A percentile compares a stretch with the other conserved stretches of the same genome.
phyloP scores from a whole-genome alignment of 2,113 vertebrate genomes.

The Spea bombifrons region DNA sequence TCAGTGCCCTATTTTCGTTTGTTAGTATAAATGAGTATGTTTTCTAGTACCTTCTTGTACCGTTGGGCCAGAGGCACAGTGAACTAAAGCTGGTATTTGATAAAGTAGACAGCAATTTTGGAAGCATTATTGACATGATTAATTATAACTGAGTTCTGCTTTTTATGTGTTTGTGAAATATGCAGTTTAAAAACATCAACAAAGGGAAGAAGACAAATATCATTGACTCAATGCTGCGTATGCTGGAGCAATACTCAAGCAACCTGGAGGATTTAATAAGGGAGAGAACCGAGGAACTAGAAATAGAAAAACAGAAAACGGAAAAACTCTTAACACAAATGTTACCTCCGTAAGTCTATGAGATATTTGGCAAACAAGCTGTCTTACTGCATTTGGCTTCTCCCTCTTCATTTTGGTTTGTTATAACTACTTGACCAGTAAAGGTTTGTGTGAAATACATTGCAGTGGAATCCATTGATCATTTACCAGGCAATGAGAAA shows the following conservation, averaged over 20 bases:
- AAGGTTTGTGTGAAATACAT: neutral
- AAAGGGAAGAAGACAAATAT: constrained; percentile 66
- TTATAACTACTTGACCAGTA: neutral
- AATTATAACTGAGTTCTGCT: too few species aligned
- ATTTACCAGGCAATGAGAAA: neutral
- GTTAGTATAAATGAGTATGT: too few species aligned
- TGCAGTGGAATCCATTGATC: neutral
- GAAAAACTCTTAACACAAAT: constrained; percentile 76
- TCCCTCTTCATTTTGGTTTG: neutral
- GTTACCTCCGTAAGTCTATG: constrained; percentile 67
- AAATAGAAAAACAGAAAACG: constrained; percentile 77
- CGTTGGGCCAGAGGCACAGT: too few species aligned
- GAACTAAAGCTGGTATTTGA: too few species aligned
- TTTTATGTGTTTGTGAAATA: neutral
- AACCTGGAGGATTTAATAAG: constrained; percentile 76
- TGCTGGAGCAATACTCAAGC: constrained; percentile 74
- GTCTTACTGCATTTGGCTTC: neutral
- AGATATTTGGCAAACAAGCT: neutral
- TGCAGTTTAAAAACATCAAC: constrained; percentile 64
- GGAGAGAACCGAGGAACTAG: constrained; percentile 74
- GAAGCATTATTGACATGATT: too few species aligned
- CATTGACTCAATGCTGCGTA: constrained; percentile 65
- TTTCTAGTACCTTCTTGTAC: too few species aligned
- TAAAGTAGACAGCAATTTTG: too few species aligned
- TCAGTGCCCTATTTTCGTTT: too few species aligned